These are phyloP conservation scores for Pelobates cultripes DNA, from an alignment of 2,797 vertebrate species.

Conservation along the genomic window DNA sequence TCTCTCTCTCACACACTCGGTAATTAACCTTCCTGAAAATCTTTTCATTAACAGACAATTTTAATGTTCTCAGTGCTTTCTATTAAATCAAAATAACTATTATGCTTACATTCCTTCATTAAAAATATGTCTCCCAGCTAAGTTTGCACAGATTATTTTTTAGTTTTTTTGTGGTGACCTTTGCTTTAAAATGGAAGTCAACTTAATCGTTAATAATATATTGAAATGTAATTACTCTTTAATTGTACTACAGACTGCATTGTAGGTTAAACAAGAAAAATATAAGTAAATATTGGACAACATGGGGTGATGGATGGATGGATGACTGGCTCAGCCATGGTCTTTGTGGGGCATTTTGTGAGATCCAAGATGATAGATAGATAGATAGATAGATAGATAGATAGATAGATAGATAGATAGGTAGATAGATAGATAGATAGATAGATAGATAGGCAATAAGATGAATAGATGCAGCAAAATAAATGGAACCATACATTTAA, in stretches of 20 bases:
- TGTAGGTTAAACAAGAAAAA: background rate
- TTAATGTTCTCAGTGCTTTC: constrained; percentile 36
- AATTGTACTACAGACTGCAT: background rate
- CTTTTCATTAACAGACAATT: constrained; percentile 41
- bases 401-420: constrained; percentile 30
- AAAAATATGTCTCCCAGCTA: constrained; percentile 24
- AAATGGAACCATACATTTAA: no score
- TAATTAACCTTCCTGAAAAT: constrained; percentile 45
- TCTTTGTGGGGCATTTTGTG: no score
- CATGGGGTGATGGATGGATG: background rate
- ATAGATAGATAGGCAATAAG: constrained; percentile 17
- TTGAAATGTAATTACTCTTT: constrained; percentile 24
- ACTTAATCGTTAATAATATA: constrained; percentile 21
- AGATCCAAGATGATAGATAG: constrained; percentile 1
- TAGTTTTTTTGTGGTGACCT: constrained; percentile 34
- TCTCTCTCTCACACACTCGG: constrained; percentile 8
- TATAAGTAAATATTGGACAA: background rate
- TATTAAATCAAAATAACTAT: constrained; percentile 49
- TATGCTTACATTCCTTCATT: constrained; percentile 40
- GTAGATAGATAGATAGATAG: constrained; percentile 26
- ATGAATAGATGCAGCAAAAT: background rate
- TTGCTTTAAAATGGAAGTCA: constrained; percentile 33
- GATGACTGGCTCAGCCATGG: no score
- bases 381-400: constrained; percentile 21
- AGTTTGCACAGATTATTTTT: constrained; percentile 28